phyloP scores from a whole-genome alignment of 2,888 invertebrate species.

The Philonicus albiceps region DNA sequence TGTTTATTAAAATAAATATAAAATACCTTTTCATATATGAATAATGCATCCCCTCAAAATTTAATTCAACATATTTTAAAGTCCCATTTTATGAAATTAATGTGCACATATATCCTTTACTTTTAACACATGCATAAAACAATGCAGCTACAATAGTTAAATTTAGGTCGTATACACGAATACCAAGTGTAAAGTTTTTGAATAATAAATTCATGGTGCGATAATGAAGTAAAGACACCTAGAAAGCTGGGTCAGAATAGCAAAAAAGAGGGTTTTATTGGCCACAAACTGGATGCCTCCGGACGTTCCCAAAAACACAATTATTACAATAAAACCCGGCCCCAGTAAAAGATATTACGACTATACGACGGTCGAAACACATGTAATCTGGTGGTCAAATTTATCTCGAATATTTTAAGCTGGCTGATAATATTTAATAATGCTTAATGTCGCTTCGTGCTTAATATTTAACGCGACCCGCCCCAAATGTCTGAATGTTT shows the following conservation, averaged over 20 bases:
- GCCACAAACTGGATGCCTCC: not conserved
- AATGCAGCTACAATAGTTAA: not conserved
- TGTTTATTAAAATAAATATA: too few relatives aligned
- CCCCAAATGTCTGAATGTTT: not conserved
- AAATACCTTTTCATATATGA: too few relatives aligned
- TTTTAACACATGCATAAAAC: not conserved
- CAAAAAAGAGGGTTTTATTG: not conserved
- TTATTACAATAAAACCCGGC: not conserved
- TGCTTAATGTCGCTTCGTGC: slow-evolving; percentile 10
- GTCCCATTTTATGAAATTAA: not conserved
- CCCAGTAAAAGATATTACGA: slow-evolving; percentile 1
- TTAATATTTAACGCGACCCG: slow-evolving; percentile 19
- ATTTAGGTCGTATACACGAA: not conserved
- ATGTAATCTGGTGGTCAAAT: slow-evolving; percentile 16
- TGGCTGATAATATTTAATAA: slow-evolving; percentile 26
- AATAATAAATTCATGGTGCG: not conserved
- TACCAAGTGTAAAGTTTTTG: not conserved
- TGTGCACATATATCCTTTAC: not conserved
- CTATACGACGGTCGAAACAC: slow-evolving; percentile 1
- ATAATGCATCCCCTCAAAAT: not conserved
- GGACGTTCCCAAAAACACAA: not conserved
- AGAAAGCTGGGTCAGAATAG: not conserved
- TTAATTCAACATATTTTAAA: not conserved
- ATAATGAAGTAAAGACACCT: not conserved
- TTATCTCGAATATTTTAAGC: slow-evolving; percentile 29